Conservation (phyloP, 2,888 invertebrate genomes). For the Tolmerus cingulatus region DNA sequence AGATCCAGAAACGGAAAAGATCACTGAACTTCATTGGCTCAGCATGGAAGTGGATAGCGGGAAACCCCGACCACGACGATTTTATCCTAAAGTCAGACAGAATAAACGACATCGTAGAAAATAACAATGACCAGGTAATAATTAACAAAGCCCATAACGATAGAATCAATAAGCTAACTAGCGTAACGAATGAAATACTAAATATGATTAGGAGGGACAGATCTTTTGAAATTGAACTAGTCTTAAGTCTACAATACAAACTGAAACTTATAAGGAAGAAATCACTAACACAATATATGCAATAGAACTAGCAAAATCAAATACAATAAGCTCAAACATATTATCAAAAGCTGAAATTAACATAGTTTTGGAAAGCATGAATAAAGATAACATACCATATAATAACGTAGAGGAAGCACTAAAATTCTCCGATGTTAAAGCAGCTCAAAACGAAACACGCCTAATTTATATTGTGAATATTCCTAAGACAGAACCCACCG, state of each 20-base stretch:
- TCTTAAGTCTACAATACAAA: background rate
- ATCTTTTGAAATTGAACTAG: background rate
- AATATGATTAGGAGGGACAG: too few relatives aligned
- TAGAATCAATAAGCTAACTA: background rate
- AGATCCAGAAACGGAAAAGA: background rate
- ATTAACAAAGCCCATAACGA: conserved; percentile 3
- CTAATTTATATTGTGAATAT: background rate
- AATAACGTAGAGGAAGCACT: conserved; percentile 40
- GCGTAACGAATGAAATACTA: too few relatives aligned
- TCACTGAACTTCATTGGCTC: conserved; percentile 16
- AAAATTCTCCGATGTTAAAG: conserved; percentile 40
- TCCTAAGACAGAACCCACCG: background rate
- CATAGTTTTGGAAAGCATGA: background rate
- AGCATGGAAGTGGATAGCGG: conserved; percentile 34
- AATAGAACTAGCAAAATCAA: background rate
- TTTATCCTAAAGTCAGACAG: conserved; percentile 9
- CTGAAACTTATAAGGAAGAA: conserved; percentile 5
- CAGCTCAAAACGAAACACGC: conserved; percentile 4
- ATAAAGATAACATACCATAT: conserved; percentile 33
- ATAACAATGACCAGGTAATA: conserved; percentile 5
- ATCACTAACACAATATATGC: background rate
- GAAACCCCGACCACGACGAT: background rate
- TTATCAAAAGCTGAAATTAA: conserved; percentile 6
- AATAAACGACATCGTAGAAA: background rate
- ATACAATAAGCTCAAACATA: background rate